Base-by-base conservation (phyloP, 2,888 invertebrate genomes). In the Mythimna pallens region DNA sequence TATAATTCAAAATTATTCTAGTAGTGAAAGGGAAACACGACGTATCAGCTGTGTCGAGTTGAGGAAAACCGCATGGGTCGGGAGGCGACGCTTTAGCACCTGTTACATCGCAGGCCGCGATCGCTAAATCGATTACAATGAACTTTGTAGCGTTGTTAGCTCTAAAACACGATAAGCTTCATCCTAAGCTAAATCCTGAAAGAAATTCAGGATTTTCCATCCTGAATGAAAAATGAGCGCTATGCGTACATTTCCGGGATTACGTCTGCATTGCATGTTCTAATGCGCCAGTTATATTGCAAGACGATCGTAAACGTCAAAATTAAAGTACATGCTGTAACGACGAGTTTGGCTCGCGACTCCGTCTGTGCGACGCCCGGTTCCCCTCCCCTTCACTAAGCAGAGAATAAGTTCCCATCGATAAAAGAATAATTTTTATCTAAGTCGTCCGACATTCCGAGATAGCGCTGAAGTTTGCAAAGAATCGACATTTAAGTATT, bases 361-460 rank as follows among this genome's bases (percentile, higher is more conserved):
- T 70, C 66, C 58, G 76, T 76, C 75, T 83, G 70, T 73, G 65
- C 55, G 70, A 76, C 79, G 76, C 84, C 80, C 76, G 65, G 66
- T 63, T 65, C 63, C 75, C 73, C 55, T 36, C 64, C 81, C 67
- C 47, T 70, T 10, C 20, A n/a, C 61, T 65, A 52, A 68, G 69
- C 69, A 61, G 50, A 70, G 70, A 77, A 71, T 59, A 70, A 79
- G 69, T 76, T 77, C 78, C 70, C 73, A 78, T 84, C 82, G 78
- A 78, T 78, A 82, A 78, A 82, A 75, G 40, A 75, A 76, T 77
- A 64, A 65, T 78, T 82, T 25, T 82, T 85, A 75, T 83, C 76
- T 80, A 82, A 75, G 63, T 83, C 61, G 73, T 71, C 70, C 59
- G 57, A 78, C 76, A 78, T 84, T 84, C 74, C 70, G 74, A 80